Conservation (phyloP, 2,888 invertebrate species). For the Catocala sponsa region DNA sequence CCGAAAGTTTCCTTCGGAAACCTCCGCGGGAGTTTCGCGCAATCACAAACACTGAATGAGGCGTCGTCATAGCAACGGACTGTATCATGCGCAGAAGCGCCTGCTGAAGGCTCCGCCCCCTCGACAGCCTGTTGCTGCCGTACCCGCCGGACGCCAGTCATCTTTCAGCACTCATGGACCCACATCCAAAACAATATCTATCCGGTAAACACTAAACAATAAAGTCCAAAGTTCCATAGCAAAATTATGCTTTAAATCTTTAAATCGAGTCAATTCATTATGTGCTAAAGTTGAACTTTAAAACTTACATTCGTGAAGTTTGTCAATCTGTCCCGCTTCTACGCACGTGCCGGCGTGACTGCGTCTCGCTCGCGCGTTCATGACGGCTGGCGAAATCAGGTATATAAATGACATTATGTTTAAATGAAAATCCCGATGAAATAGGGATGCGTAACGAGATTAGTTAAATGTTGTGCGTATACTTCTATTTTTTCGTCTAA, state of each 20-base stretch:
- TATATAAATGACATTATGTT: slow-evolving; percentile 59
- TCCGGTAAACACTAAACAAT: slow-evolving; percentile 39
- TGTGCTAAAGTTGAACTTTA: slow-evolving; percentile 53
- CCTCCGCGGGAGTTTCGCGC: slow-evolving; percentile 60
- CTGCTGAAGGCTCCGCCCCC: slow-evolving; percentile 71
- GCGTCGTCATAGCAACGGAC: slow-evolving; percentile 82
- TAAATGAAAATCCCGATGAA: slow-evolving; percentile 44
- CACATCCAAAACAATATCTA: slow-evolving; percentile 63
- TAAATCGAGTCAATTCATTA: slow-evolving; percentile 39
- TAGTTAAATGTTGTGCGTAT: slow-evolving; percentile 30
- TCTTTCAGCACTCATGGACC: slow-evolving; percentile 58
- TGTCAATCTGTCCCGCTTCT: slow-evolving; percentile 56
- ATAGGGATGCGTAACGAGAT: slow-evolving; percentile 40
- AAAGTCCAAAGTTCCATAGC: slow-evolving; percentile 37
- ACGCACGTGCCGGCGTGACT: slow-evolving; percentile 60
- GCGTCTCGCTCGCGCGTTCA: slow-evolving; percentile 71
- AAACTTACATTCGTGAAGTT: slow-evolving; percentile 59
- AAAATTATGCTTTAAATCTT: slow-evolving; percentile 33
- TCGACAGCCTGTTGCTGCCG: slow-evolving; percentile 84
- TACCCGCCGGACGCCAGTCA: slow-evolving; percentile 76
- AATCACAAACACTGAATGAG: slow-evolving; percentile 82
- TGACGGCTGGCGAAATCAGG: slow-evolving; percentile 75
- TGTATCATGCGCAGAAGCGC: slow-evolving; percentile 75
- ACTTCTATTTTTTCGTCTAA: slow-evolving; percentile 19
- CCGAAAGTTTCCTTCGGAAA: slow-evolving; percentile 68